phyloP scores from a whole-genome alignment of 30 jellyfish, hydroid and myxozoan species.

The Nemopilema nomurai region DNA sequence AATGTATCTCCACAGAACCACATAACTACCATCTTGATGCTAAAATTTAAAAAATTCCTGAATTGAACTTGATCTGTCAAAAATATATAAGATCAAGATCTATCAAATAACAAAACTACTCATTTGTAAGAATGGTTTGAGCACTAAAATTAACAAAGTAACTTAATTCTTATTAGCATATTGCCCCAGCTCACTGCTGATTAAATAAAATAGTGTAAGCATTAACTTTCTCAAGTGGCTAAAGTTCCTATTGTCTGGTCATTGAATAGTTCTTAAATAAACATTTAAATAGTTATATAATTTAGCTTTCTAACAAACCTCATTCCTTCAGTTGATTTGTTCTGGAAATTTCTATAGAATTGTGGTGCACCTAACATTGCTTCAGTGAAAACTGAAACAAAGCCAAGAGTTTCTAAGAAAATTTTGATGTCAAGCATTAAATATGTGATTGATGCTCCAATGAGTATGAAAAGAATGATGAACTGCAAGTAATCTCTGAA shows the following conservation, averaged over 20 bases:
- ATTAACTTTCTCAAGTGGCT: too few species aligned
- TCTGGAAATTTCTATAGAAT: conserved; percentile 80
- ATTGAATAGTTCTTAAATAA: not conserved
- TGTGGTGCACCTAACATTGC: conserved; percentile 98
- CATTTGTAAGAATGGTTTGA: too few species aligned
- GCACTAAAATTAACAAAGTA: too few species aligned
- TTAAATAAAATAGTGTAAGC: too few species aligned
- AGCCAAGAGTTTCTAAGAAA: conserved; percentile 89
- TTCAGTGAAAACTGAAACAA: conserved; percentile 95
- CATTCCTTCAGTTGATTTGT: conserved; percentile 92
- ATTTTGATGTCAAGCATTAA: conserved; percentile 57
- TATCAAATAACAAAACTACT: too few species aligned
- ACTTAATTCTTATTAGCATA: too few species aligned
- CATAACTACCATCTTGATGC: conserved; percentile 97
- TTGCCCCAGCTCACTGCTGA: too few species aligned
- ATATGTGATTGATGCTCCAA: conserved; percentile 80
- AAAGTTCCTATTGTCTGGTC: too few species aligned
- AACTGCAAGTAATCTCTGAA: conserved; percentile 84
- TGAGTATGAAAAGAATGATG: conserved; percentile 49
- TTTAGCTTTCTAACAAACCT: conserved; percentile 58
- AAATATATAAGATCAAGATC: too few species aligned
- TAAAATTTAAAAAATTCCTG: conserved; percentile 1
- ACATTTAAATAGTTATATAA: not conserved
- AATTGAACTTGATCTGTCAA: too few species aligned
- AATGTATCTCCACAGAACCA: conserved; percentile 99